Percentiles rank a stretch among this genome's conserved stretches.
phyloP scores from a whole-genome alignment of 2,797 vertebrate genomes.

The Choloepus didactylus region DNA sequence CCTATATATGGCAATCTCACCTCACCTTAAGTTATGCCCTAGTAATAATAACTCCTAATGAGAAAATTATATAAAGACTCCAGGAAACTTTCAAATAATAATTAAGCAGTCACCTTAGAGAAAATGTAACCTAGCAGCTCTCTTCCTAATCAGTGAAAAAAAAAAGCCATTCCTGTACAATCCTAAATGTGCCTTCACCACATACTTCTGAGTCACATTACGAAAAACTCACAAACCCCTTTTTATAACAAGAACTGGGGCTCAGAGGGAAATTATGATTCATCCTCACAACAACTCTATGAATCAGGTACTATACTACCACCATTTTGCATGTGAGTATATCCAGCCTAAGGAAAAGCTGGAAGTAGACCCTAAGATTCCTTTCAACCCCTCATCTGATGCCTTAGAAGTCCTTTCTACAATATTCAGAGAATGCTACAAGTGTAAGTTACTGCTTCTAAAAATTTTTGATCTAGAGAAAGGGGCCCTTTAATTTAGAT shows the following conservation, averaged over 20 bases:
- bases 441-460: constrained; percentile 13
- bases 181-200: constrained; percentile 64
- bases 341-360: constrained; percentile 48
- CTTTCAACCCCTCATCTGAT: not conserved
- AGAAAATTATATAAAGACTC: constrained; percentile 65
- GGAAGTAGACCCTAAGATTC: constrained; percentile 31
- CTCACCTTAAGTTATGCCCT: constrained; percentile 54
- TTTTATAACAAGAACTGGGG: constrained; percentile 64
- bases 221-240: constrained; percentile 61
- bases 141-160: constrained; percentile 70
- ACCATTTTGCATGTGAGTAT: constrained; percentile 54
- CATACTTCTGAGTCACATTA: constrained; percentile 74
- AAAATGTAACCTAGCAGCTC: constrained; percentile 70
- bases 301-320: constrained; percentile 51
- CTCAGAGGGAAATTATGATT: constrained; percentile 67
- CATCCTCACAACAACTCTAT: constrained; percentile 44
- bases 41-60: constrained; percentile 73
- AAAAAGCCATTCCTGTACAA: constrained; percentile 66
- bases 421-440: constrained; percentile 33
- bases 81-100: constrained; percentile 65
- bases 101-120: constrained; percentile 70
- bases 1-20: constrained; percentile 37
- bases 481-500: constrained; percentile 66
- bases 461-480: constrained; percentile 51
- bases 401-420: not conserved